These are phyloP conservation scores for Clavelina lepadiformis DNA, from an alignment of 23 tunicate species.

Conservation along the genomic window DNA sequence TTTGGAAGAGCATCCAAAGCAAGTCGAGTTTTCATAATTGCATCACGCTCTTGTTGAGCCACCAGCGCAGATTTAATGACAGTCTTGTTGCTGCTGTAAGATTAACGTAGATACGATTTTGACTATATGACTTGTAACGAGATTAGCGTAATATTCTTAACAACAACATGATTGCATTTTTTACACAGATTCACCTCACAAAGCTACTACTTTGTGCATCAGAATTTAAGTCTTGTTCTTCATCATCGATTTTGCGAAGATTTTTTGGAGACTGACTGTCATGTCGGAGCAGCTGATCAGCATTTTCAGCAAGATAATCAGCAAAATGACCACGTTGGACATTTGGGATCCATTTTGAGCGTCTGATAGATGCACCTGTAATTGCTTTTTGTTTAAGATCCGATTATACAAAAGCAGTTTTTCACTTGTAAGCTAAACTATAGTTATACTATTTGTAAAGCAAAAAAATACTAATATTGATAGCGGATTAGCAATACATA, in stretches of 20 bases:
- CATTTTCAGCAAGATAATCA: slow-evolving; percentile 42
- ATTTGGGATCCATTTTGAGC: slow-evolving; percentile 64
- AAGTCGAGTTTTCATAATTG: slow-evolving; percentile 40
- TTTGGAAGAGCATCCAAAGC: slow-evolving; percentile 64
- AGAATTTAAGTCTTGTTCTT: background rate
- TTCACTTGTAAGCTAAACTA: background rate
- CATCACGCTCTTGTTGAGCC: slow-evolving; percentile 51
- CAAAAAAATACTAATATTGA: background rate
- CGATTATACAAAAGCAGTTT: background rate
- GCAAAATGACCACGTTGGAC: slow-evolving; percentile 40
- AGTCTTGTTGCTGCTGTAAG: too few species aligned
- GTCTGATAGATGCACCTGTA: slow-evolving; percentile 26
- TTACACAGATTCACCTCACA: too few species aligned
- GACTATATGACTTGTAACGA: too few species aligned
- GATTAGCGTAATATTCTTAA: too few species aligned
- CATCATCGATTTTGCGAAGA: background rate
- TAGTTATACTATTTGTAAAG: background rate
- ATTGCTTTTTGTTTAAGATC: background rate
- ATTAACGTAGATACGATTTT: too few species aligned
- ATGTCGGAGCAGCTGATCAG: slow-evolving; percentile 54
- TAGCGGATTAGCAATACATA: too few species aligned
- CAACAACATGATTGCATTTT: too few species aligned
- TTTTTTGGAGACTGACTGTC: slow-evolving; percentile 41
- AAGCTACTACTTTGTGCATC: too few species aligned
- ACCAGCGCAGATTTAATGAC: slow-evolving; percentile 29